Conservation (phyloP, 2,113 vertebrate species). For the Corydoras sp. region DNA sequence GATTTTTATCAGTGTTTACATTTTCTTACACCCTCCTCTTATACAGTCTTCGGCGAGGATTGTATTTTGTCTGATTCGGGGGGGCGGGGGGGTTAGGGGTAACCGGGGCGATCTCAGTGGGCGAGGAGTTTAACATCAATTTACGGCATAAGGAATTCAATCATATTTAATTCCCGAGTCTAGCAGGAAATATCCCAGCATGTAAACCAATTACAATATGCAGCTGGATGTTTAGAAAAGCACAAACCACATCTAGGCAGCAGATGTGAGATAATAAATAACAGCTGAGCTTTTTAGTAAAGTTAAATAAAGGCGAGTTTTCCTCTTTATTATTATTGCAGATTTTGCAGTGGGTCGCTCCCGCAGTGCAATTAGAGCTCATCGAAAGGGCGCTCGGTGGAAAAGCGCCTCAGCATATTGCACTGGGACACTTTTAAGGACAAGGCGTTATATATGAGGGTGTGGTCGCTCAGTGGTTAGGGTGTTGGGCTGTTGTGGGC, state of each 20-base stretch:
- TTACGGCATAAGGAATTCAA: conserved; percentile 14
- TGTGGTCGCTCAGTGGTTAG: too few relatives aligned
- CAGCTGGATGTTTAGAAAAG: conserved; percentile 9
- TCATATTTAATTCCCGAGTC: conserved; percentile 14
- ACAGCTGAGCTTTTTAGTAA: conserved; percentile 18
- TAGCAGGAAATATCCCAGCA: conserved; percentile 20
- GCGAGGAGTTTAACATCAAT: conserved; percentile 18
- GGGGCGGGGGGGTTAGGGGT: conserved; percentile 14
- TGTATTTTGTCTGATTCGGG: conserved; percentile 39
- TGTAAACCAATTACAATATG: conserved; percentile 10
- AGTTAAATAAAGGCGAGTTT: conserved; percentile 11
- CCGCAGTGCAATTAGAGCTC: not conserved
- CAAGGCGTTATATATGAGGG: too few relatives aligned
- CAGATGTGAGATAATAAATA: conserved; percentile 21
- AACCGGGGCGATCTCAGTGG: conserved; percentile 7
- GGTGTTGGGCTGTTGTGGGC: too few relatives aligned
- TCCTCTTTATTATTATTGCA: not conserved
- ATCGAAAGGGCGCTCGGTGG: not conserved
- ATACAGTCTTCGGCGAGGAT: conserved; percentile 38
- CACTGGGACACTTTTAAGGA: too few relatives aligned
- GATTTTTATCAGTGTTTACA: conserved; percentile 52
- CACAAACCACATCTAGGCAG: conserved; percentile 20
- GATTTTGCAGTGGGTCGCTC: conserved; percentile 4
- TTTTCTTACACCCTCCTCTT: conserved; percentile 40
- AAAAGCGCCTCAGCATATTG: too few relatives aligned